Evolutionary conservation across 2,113 vertebrate species (phyloP).

Genomic region (Alexandromys fortis): DNA sequence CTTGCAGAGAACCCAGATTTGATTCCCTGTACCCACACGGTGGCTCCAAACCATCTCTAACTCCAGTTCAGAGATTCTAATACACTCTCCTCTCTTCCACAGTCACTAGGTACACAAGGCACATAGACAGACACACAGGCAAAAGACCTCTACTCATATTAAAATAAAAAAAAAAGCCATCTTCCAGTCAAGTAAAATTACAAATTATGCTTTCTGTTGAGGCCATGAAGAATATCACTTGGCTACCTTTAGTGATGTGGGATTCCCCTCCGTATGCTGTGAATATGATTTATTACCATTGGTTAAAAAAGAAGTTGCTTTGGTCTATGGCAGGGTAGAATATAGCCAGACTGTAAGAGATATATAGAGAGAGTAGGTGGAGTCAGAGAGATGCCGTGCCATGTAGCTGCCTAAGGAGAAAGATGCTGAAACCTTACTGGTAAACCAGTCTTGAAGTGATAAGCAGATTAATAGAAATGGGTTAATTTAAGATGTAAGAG

Average conservation of each 20-base stretch:
- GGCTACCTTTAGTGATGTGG: neutral
- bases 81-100: neutral
- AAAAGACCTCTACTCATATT: neutral
- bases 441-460: too few relatives aligned
- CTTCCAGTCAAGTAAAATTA: slow-evolving; percentile 33
- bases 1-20: neutral
- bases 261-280: too few relatives aligned
- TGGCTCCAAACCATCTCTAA: neutral
- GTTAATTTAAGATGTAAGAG: too few relatives aligned
- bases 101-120: neutral
- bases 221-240: neutral
- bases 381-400: too few relatives aligned
- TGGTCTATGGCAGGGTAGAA: too few relatives aligned
- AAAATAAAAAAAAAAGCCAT: neutral
- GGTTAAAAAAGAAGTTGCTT: too few relatives aligned
- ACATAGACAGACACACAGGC: neutral
- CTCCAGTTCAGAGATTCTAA: neutral
- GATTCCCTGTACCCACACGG: neutral
- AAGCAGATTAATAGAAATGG: too few relatives aligned
- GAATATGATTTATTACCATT: too few relatives aligned
- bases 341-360: too few relatives aligned
- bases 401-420: too few relatives aligned
- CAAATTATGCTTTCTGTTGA: neutral
- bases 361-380: too few relatives aligned
- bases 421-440: too few relatives aligned